These are phyloP conservation scores for Goniozus legneri DNA, from an alignment of 1,140 invertebrate species.

Conservation along the genomic window DNA sequence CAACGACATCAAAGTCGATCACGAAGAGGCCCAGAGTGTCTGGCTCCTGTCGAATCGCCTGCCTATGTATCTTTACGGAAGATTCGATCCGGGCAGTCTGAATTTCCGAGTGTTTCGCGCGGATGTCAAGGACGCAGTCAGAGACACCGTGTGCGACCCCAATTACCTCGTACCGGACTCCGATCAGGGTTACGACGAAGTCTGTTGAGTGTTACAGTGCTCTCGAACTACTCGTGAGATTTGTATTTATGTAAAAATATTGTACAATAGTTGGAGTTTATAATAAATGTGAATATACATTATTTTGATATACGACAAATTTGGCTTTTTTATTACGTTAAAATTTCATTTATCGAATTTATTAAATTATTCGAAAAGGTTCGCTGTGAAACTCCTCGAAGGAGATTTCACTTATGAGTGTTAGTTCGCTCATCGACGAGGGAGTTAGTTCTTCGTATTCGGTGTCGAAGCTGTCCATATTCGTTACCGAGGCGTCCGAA, in stretches of 20 bases:
- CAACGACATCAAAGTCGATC: conserved; percentile 74
- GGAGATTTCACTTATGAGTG: too few species aligned
- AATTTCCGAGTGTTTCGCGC: conserved; percentile 72
- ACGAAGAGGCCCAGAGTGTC: conserved; percentile 61
- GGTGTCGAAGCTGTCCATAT: too few species aligned
- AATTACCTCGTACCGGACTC: conserved; percentile 37
- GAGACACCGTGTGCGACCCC: conserved; percentile 69
- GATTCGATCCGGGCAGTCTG: conserved; percentile 61
- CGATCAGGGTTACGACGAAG: conserved; percentile 38
- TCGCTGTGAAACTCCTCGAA: too few species aligned
- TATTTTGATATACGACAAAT: background rate
- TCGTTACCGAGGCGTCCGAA: too few species aligned
- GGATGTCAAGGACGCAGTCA: conserved; percentile 59
- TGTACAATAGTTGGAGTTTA: background rate
- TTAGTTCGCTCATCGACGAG: too few species aligned
- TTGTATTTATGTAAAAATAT: background rate
- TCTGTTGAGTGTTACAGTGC: conserved; percentile 31
- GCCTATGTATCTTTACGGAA: conserved; percentile 69
- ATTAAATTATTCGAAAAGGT: too few species aligned
- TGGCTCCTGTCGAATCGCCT: conserved; percentile 74
- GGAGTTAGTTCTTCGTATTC: too few species aligned
- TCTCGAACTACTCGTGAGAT: background rate
- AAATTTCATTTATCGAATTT: too few species aligned
- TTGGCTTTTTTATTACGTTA: too few species aligned
- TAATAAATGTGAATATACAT: background rate